Evolutionary conservation across 2,888 invertebrate genomes (phyloP), one percentile per base, ranked within the genome.

Genomic region (Cephus pulcher): DNA sequence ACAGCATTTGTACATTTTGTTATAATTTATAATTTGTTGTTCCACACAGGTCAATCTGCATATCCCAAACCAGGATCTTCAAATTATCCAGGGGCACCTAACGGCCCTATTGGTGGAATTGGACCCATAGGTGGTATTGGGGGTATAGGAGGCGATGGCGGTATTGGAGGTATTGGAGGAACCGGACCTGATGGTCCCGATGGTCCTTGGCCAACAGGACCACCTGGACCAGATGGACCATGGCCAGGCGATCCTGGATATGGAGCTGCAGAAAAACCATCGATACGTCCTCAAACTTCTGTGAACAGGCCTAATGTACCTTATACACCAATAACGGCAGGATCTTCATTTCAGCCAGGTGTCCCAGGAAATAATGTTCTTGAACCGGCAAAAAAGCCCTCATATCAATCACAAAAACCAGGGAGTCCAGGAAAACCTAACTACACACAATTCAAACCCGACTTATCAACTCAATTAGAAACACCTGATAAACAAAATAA

Each of bases 221-320:
- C 88, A 4, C 89, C 90, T 1, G 90, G 90, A 11, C 90, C 89
- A 1, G 85, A 90, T 74, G 88, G 88, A 3, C 89, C 92, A 40
- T 88, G 91, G 85, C 90, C 90, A 23, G 92, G 92, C 4, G 89
- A 90, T 78, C 91, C 92, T 32, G 90, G 88, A 12, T 87, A 89
- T 56, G 81, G 86, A n/a, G 80, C 87, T 4, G 82, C 69, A 34
- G 30, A n/a, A 3, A 74, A 56, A 40, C 74, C 76, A 69, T 73
- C 69, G 12, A 23, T 37, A 11, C 56, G 73, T 12, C 33, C 75
- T 74, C n/a, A 32, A 35, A 73, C n/a, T 33, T 4, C 69, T 68
- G 75, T 68, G 33, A 35, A 69, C 37, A 34, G 34, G 74, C 69
- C 70, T 3, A 75, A 75, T n/a, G 30, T 37, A 30, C 76, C 79